Evolutionary conservation across 2,113 vertebrate genomes (phyloP), one percentile per base, ranked within the genome.

Genomic region (Lagopus muta): DNA sequence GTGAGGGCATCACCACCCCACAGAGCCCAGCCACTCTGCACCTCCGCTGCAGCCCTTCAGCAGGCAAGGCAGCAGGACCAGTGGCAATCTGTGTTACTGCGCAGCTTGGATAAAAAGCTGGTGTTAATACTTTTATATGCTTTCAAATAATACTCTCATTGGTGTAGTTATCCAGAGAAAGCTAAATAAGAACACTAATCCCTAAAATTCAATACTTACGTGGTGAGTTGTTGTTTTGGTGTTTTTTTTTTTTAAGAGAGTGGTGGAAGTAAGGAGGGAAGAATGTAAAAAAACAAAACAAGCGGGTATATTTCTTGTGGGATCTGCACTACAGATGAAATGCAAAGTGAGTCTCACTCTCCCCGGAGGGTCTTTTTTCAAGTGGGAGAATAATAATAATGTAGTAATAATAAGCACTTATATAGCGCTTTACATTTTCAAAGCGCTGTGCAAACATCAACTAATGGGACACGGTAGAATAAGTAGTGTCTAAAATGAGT

Each of bases 391-490:
- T 93, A 97, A 97, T 95, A 97, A 96, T 92, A 95, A 96, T 89
- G 89, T 82, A 94, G 90, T 93, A 96, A 94, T 97, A 97, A 96
- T 97, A 97, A 95, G 96, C 94, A 96, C 94, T 97, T 96, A 96
- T 95, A 96, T 88, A 94, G 95, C 9, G 79, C 96, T 96, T 97
- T 97, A 96, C 84, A 80, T 96, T 97, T 95, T 88, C 92, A 97
- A 97, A 94, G 91, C 7, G 0, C 87, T 90, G 89, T 81, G 89
- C 90, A 97, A 96, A 96, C 95, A 96, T 87, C 93, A 93, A 88
- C 93, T 96, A 97, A 96, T 96, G 94, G 94, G 94, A 93, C 95
- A 94, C 18, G 27, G 93, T 85, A 96, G 90, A 93, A 92, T 95
- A 95, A 90, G 89, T 91, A 92, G 91, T 94, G 91, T 90, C 93